phyloP scores from a whole-genome alignment of 2,888 invertebrate species.

The Trachelus tabidus region DNA sequence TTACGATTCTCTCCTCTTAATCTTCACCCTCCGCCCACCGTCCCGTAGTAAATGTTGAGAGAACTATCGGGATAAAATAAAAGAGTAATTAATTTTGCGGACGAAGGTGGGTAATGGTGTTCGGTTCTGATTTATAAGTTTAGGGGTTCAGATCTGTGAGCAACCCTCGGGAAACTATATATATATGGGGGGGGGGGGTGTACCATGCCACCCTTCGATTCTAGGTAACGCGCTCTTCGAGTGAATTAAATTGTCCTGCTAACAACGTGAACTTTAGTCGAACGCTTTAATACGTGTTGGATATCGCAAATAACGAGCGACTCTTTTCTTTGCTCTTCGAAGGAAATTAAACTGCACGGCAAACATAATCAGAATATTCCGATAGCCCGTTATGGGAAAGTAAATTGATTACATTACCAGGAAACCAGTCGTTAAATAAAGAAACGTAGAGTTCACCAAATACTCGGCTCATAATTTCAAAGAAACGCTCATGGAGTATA shows the following conservation, averaged over 20 bases:
- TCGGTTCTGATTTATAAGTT: conserved; percentile 5
- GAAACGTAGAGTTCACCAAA: too few species aligned
- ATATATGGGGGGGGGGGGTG: neutral
- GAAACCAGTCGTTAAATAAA: too few species aligned
- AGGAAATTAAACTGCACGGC: too few species aligned
- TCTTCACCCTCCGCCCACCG: neutral
- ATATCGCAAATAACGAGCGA: too few species aligned
- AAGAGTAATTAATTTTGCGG: neutral
- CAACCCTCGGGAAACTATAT: conserved; percentile 1
- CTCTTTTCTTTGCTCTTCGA: too few species aligned
- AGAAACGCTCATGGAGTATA: too few species aligned
- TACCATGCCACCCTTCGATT: neutral
- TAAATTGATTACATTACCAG: too few species aligned
- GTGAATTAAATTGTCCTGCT: conserved; percentile 3
- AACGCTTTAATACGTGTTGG: too few species aligned
- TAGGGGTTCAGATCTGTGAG: neutral
- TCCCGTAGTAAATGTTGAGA: neutral
- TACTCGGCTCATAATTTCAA: too few species aligned
- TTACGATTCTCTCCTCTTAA: neutral
- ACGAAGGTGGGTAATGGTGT: neutral
- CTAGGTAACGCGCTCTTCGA: neutral
- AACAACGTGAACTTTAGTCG: too few species aligned
- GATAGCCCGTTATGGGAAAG: too few species aligned
- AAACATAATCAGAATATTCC: too few species aligned
- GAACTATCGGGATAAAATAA: neutral